A percentile compares a stretch with the other conserved stretches of the same genome.
These are phyloP conservation scores for Oithona nana DNA, from an alignment of 2,888 invertebrate genomes.

Conservation along the genomic window DNA sequence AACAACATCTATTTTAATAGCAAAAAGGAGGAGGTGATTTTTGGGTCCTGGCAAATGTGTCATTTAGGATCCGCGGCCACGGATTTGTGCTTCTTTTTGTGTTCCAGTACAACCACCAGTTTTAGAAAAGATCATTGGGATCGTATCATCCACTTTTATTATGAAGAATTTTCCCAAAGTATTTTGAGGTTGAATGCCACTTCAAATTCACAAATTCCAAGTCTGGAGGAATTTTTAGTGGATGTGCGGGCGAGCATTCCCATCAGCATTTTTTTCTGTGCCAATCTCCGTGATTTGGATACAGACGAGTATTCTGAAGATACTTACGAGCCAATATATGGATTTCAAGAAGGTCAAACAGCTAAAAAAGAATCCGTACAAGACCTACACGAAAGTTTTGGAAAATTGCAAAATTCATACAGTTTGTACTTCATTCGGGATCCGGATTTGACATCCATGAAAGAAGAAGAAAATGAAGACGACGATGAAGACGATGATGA, in stretches of 20 bases:
- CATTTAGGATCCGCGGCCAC: slow-evolving; percentile 6
- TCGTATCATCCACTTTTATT: neutral
- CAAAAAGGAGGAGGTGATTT: neutral
- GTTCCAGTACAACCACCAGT: slow-evolving; percentile 3
- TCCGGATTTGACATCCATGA: neutral
- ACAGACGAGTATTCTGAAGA: neutral
- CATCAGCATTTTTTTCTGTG: slow-evolving; percentile 11
- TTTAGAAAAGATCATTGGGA: slow-evolving; percentile 5
- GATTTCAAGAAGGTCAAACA: neutral
- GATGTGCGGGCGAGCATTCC: slow-evolving; percentile 13
- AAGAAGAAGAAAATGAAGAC: neutral
- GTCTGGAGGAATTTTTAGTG: slow-evolving; percentile 1
- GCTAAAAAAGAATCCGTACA: neutral
- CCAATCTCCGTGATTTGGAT: slow-evolving; percentile 8
- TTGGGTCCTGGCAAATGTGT: slow-evolving; percentile 7
- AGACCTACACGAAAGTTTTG: neutral
- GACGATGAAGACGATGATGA: neutral
- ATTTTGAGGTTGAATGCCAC: neutral
- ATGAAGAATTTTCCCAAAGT: neutral
- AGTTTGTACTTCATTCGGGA: neutral
- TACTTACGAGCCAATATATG: neutral
- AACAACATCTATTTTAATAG: slow-evolving; percentile 5
- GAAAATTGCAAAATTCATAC: neutral
- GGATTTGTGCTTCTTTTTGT: slow-evolving; percentile 9
- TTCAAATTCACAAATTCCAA: neutral